Percentiles rank a stretch among this genome's conserved stretches.
phyloP scores from a whole-genome alignment of 2,888 invertebrate genomes.

The Tetramorium bicarinatum region DNA sequence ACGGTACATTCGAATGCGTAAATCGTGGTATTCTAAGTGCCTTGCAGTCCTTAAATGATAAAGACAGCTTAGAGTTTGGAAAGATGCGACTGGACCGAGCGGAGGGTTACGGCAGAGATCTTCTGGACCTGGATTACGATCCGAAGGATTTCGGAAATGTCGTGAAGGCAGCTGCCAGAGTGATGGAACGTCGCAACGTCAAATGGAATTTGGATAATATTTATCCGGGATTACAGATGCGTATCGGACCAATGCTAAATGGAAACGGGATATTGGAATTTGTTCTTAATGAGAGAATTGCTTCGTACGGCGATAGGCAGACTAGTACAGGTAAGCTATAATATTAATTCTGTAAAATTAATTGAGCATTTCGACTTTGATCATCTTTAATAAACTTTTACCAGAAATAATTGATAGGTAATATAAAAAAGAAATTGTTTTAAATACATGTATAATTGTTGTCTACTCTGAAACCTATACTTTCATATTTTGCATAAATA shows the following conservation, averaged over 20 bases:
- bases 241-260: constrained; percentile 91
- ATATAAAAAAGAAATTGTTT: background rate
- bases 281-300: constrained; percentile 88
- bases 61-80: constrained; percentile 90
- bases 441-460: background rate
- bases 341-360: background rate
- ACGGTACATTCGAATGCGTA: constrained; percentile 88
- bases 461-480: background rate
- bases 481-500: background rate
- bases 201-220: constrained; percentile 92
- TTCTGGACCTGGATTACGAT: constrained; percentile 91
- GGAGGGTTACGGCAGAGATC: constrained; percentile 89
- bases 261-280: constrained; percentile 92
- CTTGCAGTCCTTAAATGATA: constrained; percentile 90
- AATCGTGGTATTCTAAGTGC: constrained; percentile 91
- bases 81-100: constrained; percentile 89
- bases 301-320: constrained; percentile 87
- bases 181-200: constrained; percentile 90
- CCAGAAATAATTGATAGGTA: background rate
- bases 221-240: constrained; percentile 92
- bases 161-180: constrained; percentile 81
- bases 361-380: background rate
- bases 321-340: constrained; percentile 88
- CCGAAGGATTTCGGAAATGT: constrained; percentile 91
- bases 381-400: background rate